Percentiles rank a stretch among this genome's conserved stretches.
Conservation (phyloP, 2,888 invertebrate genomes). For the Acanthosepion pharaonis region DNA sequence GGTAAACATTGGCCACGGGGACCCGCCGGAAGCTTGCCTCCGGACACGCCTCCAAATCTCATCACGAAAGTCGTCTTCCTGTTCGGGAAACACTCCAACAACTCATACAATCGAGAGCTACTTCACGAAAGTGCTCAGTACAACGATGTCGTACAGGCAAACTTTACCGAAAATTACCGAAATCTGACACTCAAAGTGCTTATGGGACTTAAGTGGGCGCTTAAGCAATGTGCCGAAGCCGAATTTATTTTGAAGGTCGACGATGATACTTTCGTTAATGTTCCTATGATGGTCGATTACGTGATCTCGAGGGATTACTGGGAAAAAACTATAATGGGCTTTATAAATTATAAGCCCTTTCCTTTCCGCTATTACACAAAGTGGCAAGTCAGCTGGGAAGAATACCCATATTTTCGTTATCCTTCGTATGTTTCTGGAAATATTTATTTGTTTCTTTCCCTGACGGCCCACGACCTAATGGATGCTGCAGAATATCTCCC, state of each 20-base stretch:
- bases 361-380: slow-evolving; percentile 47
- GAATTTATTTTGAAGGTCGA: slow-evolving; percentile 35
- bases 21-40: not conserved
- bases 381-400: slow-evolving; percentile 34
- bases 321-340: not conserved
- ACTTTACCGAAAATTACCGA: slow-evolving; percentile 46
- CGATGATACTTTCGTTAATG: slow-evolving; percentile 45
- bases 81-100: slow-evolving; percentile 36
- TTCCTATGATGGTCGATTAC: slow-evolving; percentile 41
- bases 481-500: slow-evolving; percentile 35
- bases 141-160: slow-evolving; percentile 46
- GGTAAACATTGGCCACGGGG: slow-evolving; percentile 44
- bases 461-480: not conserved
- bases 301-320: not conserved
- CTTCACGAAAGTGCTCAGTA: slow-evolving; percentile 40
- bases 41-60: slow-evolving; percentile 37
- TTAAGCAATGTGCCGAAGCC: not conserved
- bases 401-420: slow-evolving; percentile 43
- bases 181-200: slow-evolving; percentile 42
- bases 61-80: slow-evolving; percentile 46
- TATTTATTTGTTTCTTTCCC: not conserved
- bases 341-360: not conserved
- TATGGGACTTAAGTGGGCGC: slow-evolving; percentile 24
- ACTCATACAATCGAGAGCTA: slow-evolving; percentile 24
- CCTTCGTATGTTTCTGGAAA: slow-evolving; percentile 40